Evolutionary conservation across 2,888 invertebrate genomes (phyloP).

Genomic region (Agonopterix alstromeriana): DNA sequence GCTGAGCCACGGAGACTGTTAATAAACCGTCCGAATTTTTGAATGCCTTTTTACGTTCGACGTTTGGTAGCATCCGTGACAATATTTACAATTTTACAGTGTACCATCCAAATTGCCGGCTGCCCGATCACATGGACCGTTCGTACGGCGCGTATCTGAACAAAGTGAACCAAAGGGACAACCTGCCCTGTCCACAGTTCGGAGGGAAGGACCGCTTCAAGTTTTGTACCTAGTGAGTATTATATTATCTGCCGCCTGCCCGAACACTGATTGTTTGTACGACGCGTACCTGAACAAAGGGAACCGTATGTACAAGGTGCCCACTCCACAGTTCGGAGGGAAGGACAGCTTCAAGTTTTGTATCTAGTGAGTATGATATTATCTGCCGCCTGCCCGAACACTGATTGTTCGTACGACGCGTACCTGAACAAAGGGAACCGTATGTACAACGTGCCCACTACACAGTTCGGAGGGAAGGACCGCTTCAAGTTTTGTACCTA

Average conservation of each 20-base stretch:
- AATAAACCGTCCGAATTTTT: too few relatives aligned
- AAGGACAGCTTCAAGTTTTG: constrained; percentile 38
- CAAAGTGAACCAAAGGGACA: constrained; percentile 15
- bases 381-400: constrained; percentile 55
- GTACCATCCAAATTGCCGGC: constrained; percentile 55
- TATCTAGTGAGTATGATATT: constrained; percentile 40
- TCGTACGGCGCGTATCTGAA: constrained; percentile 46
- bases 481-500: constrained; percentile 34
- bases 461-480: constrained; percentile 35
- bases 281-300: constrained; percentile 34
- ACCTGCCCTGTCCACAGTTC: constrained; percentile 25
- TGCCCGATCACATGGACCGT: constrained; percentile 47
- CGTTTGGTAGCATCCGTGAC: too few relatives aligned
- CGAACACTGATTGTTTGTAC: constrained; percentile 50
- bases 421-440: constrained; percentile 29
- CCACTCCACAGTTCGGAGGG: constrained; percentile 32
- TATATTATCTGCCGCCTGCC: constrained; percentile 58
- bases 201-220: constrained; percentile 39
- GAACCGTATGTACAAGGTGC: constrained; percentile 9
- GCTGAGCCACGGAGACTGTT: too few relatives aligned
- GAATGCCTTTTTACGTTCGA: too few relatives aligned
- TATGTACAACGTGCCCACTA: constrained; percentile 15
- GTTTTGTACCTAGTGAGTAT: constrained; percentile 36
- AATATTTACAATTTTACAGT: constrained; percentile 37
- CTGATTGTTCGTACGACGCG: constrained; percentile 49